Evolutionary conservation across 2,797 vertebrate genomes (phyloP).

Genomic region (Neostethus bicornis): DNA sequence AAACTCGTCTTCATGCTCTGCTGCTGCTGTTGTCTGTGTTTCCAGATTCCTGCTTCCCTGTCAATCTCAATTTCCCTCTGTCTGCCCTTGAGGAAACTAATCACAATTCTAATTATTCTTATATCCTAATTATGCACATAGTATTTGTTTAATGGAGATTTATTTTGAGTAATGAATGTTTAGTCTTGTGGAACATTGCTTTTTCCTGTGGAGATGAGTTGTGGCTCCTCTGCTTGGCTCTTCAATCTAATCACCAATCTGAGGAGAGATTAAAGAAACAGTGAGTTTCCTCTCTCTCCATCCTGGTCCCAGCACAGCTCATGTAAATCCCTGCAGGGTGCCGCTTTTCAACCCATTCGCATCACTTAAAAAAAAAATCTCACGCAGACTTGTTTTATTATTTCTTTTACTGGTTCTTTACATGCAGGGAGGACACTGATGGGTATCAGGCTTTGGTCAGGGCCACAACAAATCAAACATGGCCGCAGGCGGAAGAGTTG

Average conservation of each 20-base stretch:
- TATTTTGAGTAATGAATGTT: conserved; percentile 80
- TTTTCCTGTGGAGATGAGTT: conserved; percentile 58
- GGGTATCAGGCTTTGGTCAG: conserved; percentile 39
- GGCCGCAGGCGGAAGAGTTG: conserved; percentile 43
- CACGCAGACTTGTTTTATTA: conserved; percentile 29
- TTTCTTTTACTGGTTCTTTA: conserved; percentile 36
- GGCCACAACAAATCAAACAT: conserved; percentile 55
- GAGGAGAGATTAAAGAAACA: conserved; percentile 51
- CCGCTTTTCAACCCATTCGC: conserved; percentile 41
- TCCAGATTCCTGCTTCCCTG: conserved; percentile 55
- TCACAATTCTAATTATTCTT: conserved; percentile 78
- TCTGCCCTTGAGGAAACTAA: conserved; percentile 71
- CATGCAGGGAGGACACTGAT: conserved; percentile 38
- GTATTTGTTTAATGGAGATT: conserved; percentile 81
- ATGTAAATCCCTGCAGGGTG: conserved; percentile 58
- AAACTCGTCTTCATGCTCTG: conserved; percentile 37
- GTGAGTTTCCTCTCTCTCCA: conserved; percentile 40
- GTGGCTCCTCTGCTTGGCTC: conserved; percentile 48
- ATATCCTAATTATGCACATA: conserved; percentile 77
- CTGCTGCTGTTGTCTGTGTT: conserved; percentile 14
- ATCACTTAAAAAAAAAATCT: conserved; percentile 44
- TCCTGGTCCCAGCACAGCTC: conserved; percentile 51
- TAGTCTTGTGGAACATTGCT: conserved; percentile 83
- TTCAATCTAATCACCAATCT: conserved; percentile 72
- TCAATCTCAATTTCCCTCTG: conserved; percentile 76